Evolutionary conservation across 1,140 invertebrate species (phyloP).

Genomic region (Diplogasteroides magnus): DNA sequence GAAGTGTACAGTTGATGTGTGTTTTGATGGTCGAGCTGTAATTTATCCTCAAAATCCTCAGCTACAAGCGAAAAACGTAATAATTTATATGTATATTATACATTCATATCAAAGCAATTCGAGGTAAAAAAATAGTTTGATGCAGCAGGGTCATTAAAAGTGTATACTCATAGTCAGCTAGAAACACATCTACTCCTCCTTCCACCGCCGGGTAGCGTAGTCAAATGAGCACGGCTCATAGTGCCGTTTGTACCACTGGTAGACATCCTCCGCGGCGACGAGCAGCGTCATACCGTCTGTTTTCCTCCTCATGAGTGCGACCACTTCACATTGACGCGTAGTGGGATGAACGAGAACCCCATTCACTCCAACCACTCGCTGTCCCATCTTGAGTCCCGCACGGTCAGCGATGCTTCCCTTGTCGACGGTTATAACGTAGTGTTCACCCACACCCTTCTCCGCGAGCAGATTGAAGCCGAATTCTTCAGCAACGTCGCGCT

Average conservation of each 20-base stretch:
- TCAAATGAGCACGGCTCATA: conserved; percentile 30
- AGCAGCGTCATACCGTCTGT: conserved; percentile 79
- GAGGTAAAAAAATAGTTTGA: no score
- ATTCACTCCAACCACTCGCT: conserved; percentile 63
- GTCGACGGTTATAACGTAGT: conserved; percentile 60
- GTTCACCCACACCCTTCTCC: conserved; percentile 86
- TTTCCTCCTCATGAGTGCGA: conserved; percentile 81
- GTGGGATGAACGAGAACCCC: conserved; percentile 50
- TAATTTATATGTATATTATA: no score
- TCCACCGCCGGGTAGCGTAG: no score
- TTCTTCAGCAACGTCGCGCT: conserved; percentile 67
- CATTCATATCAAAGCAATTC: no score
- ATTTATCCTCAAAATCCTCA: no score
- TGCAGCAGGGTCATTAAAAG: no score
- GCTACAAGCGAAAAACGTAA: no score
- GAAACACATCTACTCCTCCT: no score
- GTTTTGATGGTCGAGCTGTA: no score
- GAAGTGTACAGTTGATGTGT: no score
- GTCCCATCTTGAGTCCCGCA: conserved; percentile 59
- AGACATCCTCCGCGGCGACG: conserved; percentile 75
- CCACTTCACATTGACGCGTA: conserved; percentile 63
- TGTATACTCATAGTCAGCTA: no score
- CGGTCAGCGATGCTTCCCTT: conserved; percentile 48
- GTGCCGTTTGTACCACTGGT: conserved; percentile 66
- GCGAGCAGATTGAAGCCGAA: conserved; percentile 98